Evolutionary conservation across 2,888 invertebrate genomes (phyloP).

Genomic region (Aleiodes leptofemur): DNA sequence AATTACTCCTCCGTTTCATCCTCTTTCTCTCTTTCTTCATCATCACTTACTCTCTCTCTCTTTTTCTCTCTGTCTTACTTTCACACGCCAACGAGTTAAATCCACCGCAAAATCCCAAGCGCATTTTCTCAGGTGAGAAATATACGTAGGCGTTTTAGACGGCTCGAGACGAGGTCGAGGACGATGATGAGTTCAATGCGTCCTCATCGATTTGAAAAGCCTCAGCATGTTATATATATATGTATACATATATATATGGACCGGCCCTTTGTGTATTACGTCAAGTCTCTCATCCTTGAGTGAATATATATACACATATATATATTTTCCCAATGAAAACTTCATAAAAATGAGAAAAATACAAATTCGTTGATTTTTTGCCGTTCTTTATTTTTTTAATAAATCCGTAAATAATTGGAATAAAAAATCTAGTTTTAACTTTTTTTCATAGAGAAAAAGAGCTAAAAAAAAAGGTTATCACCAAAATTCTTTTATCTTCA

Average conservation of each 20-base stretch:
- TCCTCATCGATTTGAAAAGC: conserved; percentile 24
- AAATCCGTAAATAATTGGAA: no score
- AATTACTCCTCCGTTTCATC: conserved; percentile 72
- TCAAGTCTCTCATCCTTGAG: not conserved
- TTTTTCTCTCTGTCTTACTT: conserved; percentile 55
- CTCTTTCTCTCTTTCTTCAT: conserved; percentile 42
- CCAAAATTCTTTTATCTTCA: no score
- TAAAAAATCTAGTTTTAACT: no score
- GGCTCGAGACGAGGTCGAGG: conserved; percentile 29
- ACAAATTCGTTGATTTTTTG: no score
- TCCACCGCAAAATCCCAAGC: conserved; percentile 52
- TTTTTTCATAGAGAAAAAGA: no score
- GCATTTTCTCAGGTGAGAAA: conserved; percentile 48
- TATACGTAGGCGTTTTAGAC: conserved; percentile 21
- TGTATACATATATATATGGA: not conserved
- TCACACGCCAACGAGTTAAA: conserved; percentile 64
- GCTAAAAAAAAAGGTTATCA: no score
- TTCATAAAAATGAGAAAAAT: no score
- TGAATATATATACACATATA: not conserved
- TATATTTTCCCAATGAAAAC: no score
- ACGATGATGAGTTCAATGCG: conserved; percentile 28
- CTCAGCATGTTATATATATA: not conserved
- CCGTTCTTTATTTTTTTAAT: no score
- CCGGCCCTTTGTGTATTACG: conserved; percentile 1
- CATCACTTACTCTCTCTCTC: conserved; percentile 25